These are phyloP conservation scores for Arrhopalites spinosus DNA, from an alignment of 2,888 invertebrate genomes.

Conservation along the genomic window DNA sequence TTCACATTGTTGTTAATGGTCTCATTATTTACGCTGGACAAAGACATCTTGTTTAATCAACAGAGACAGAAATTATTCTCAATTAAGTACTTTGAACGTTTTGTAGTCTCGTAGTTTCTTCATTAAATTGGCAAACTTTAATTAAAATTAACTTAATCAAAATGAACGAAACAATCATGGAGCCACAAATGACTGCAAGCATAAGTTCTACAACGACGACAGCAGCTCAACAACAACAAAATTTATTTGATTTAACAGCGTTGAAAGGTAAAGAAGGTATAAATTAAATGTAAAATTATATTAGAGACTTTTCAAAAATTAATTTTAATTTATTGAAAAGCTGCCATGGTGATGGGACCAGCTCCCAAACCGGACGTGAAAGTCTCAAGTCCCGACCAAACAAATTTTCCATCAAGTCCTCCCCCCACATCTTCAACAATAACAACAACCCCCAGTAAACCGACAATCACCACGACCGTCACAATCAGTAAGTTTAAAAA, in stretches of 20 bases:
- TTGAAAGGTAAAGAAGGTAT: neutral
- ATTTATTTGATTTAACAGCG: neutral
- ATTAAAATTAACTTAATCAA: neutral
- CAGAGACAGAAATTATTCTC: neutral
- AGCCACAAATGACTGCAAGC: neutral
- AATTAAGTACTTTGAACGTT: neutral
- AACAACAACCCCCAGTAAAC: neutral
- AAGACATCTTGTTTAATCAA: neutral
- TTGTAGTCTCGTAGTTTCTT: too few relatives aligned
- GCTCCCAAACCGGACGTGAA: neutral
- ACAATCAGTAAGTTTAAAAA: slow-evolving; percentile 24
- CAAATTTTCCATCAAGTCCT: neutral
- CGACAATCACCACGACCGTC: slow-evolving; percentile 33
- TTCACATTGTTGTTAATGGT: slow-evolving; percentile 27
- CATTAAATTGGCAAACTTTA: too few relatives aligned
- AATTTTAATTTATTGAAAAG: slow-evolving; percentile 10
- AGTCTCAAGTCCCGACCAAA: neutral
- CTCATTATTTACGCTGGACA: slow-evolving; percentile 30
- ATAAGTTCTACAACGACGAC: neutral
- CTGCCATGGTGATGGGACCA: slow-evolving; percentile 38
- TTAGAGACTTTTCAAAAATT: too few relatives aligned
- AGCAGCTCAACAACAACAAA: neutral
- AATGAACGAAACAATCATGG: neutral
- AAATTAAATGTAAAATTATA: neutral
- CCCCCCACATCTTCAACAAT: neutral